Evolutionary conservation across 2,113 vertebrate species (phyloP).

Genomic region (Xerus inauris): DNA sequence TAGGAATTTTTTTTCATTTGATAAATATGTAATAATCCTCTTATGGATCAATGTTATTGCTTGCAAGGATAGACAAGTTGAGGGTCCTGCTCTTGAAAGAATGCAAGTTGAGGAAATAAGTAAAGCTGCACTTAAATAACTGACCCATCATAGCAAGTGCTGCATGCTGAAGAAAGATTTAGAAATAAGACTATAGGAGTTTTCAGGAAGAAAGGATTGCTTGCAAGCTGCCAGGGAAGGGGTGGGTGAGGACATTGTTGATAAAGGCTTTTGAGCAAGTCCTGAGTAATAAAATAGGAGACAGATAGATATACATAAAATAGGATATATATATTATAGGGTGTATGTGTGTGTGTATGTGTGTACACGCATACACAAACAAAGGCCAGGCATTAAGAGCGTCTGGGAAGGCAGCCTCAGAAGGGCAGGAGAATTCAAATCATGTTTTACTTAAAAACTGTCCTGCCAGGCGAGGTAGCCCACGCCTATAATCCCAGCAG

Average conservation of each 20-base stretch:
- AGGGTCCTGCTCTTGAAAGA: background rate
- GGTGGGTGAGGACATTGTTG: background rate
- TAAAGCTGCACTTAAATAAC: background rate
- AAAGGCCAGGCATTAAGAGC: background rate
- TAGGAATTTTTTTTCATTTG: background rate
- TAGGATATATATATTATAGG: no score
- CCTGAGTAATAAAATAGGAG: background rate
- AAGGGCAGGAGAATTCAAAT: background rate
- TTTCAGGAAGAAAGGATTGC: conserved; percentile 10
- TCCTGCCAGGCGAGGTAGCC: no score
- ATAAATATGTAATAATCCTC: background rate
- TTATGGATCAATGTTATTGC: background rate
- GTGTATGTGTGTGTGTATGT: no score
- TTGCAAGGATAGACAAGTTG: background rate
- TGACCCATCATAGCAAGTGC: background rate
- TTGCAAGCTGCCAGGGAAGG: background rate
- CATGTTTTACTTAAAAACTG: background rate
- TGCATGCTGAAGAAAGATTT: background rate
- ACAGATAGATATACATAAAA: no score
- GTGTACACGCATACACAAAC: background rate
- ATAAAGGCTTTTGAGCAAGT: background rate
- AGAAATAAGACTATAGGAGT: background rate
- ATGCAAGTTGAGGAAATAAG: background rate
- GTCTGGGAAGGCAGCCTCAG: background rate
- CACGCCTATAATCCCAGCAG: no score